Evolutionary conservation across 2,113 vertebrate genomes (phyloP), one percentile per base, ranked within the genome.

Genomic region (Sardina pilchardus): DNA sequence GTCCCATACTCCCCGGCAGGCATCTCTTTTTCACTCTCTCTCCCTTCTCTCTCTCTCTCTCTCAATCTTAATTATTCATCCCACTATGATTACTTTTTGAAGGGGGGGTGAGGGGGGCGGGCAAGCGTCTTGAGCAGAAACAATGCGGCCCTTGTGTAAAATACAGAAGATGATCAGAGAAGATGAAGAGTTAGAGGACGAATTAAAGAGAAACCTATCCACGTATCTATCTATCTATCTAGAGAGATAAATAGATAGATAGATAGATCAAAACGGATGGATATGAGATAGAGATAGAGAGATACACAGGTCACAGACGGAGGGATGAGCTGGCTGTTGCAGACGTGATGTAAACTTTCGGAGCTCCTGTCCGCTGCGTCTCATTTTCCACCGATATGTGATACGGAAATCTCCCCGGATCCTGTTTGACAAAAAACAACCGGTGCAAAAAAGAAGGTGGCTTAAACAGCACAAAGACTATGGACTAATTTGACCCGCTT

Each of bases 371-470:
- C 30, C 12, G 30, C 34, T 16, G 34, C 4, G 71, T 17, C 71
- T 78, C 14, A 36, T 78, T 78, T 78, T 78, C 34, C 71, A 78
- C 17, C 4, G 88, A 90, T 91, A 91, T 87, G 50, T 17, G 59
- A 90, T 87, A 87, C 85, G 50, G 82, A 91, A 90, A 83, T 85
- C 82, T 84, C 26, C 19, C 50, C 44, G 91, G 83, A 87, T 92
- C 88, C 89, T 19, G 12, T 86, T 86, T 83, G 84, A 44, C 83
- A 71, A 81, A 63, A 48, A 87, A 84, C 21, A 43, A 85, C 44
- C 63, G 53, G 43, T 30, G 67, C 21, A 1, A 36, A 34, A 78
- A 34, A 36, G 71, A 78, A 7, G 10, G 30, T 34, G 26, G 71
- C 71, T 78, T 36, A 78, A 6, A 78, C 36, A 85, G 39, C 81